Evolutionary conservation across 2,888 invertebrate species (phyloP).

Genomic region (Incurvaria masculella): DNA sequence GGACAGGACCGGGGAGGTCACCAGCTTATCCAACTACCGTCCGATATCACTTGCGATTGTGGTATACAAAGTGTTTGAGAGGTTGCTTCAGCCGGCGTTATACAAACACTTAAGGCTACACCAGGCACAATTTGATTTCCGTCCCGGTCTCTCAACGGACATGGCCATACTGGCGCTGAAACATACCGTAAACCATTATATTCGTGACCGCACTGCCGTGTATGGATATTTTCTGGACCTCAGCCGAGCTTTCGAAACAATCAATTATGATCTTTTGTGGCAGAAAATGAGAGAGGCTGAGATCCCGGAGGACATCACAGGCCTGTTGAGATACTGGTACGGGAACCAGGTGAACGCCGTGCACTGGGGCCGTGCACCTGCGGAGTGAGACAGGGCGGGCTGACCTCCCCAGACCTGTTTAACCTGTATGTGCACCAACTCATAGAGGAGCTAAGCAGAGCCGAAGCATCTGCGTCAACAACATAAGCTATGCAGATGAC

Average conservation of each 20-base stretch:
- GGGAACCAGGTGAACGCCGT: not conserved
- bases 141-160: constrained; percentile 14
- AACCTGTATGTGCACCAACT: constrained; percentile 6
- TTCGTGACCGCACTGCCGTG: not conserved
- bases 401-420: constrained; percentile 5
- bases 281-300: constrained; percentile 9
- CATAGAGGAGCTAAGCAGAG: constrained; percentile 5
- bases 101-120: constrained; percentile 5
- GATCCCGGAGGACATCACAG: constrained; percentile 9
- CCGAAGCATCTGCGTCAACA: constrained; percentile 5
- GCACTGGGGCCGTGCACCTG: not conserved
- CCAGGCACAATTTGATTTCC: constrained; percentile 17
- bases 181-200: constrained; percentile 10
- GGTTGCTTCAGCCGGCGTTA: constrained; percentile 8
- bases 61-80: constrained; percentile 4
- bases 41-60: constrained; percentile 4
- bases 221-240: constrained; percentile 15
- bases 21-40: constrained; percentile 1
- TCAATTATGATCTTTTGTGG: constrained; percentile 15
- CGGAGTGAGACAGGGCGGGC: constrained; percentile 3
- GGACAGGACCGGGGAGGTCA: constrained; percentile 4
- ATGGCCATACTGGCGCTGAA: constrained; percentile 14
- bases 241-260: constrained; percentile 15
- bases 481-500: constrained; percentile 12
- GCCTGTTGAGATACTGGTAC: constrained; percentile 4